Evolutionary conservation across 2,113 vertebrate genomes (phyloP), one percentile per base, ranked within the genome.

Genomic region (Cyanoderma ruficeps): DNA sequence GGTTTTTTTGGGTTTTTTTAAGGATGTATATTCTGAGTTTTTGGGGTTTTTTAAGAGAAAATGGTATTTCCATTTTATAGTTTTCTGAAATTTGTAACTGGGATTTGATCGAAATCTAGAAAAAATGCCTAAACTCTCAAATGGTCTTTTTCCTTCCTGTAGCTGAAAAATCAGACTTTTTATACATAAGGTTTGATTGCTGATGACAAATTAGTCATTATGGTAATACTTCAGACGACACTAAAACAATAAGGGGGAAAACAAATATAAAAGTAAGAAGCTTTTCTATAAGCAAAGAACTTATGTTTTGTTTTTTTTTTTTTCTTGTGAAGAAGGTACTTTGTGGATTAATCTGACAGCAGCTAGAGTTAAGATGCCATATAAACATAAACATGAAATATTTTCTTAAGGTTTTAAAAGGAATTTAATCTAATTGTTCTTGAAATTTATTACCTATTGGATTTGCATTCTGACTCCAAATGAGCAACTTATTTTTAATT

Each of bases 401-500:
- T 75, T 93, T 88, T 63, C 47, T 35, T 30, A 37, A 56, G 57
- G 11, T 76, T 95, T 91, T 50, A 87, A 74, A 93, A 20, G 94
- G 59, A 83, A 67, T 63, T 67, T 74, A 24, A 79, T 41, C 27
- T 89, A 91, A 93, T 90, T 92, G 65, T 68, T 80, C 42, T 72
- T 75, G 22, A 89, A 96, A 96, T 68, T 82, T 95, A 92, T 71
- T 92, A 69, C 64, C 18, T 71, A 24, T 75, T 93, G 84, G 15
- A 68, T 70, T 76, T 87, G 13, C 30, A 71, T 87, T 71, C 47
- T 67, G 68, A 74, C 31, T 95, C 50, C 64, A 93, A 92, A 97
- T 72, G 77, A 96, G 30, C 21, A 93, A 50, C 50, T 96, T 95
- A 97, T 96, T 96, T 94, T 83, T 90, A 94, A 96, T 96, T 96